Conservation (phyloP, 2,888 invertebrate genomes). For the Drosophila ustulata region DNA sequence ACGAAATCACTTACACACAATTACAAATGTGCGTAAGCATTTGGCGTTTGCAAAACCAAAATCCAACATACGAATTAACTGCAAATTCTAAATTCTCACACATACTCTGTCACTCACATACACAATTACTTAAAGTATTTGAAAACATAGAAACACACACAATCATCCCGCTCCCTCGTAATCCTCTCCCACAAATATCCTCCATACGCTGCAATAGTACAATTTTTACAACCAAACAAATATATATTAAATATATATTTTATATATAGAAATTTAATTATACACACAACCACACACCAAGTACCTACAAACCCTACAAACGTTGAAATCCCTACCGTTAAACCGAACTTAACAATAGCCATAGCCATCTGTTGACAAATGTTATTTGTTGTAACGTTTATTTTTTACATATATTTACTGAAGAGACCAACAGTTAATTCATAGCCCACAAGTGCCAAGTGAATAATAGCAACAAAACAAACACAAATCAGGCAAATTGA, state of each 20-base stretch:
- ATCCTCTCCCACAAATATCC: slow-evolving; percentile 66
- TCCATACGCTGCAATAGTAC: slow-evolving; percentile 85
- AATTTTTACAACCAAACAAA: slow-evolving; percentile 82
- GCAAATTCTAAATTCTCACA: slow-evolving; percentile 69
- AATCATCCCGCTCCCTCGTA: slow-evolving; percentile 12
- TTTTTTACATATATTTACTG: slow-evolving; percentile 24
- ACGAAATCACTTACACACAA: slow-evolving; percentile 45
- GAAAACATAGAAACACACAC: slow-evolving; percentile 68
- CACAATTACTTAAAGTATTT: slow-evolving; percentile 81
- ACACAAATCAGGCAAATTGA: slow-evolving; percentile 53
- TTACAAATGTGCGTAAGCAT: slow-evolving; percentile 37
- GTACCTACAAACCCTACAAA: slow-evolving; percentile 76
- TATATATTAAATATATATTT: slow-evolving; percentile 83
- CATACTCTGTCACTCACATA: slow-evolving; percentile 44
- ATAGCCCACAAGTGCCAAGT: slow-evolving; percentile 62
- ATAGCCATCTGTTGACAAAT: slow-evolving; percentile 73
- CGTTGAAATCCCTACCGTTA: slow-evolving; percentile 51
- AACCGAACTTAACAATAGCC: slow-evolving; percentile 63
- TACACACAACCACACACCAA: slow-evolving; percentile 81
- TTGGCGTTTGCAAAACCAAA: slow-evolving; percentile 49
- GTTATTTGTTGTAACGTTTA: slow-evolving; percentile 69
- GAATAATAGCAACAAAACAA: slow-evolving; percentile 41
- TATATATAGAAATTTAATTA: slow-evolving; percentile 83
- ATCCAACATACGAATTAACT: slow-evolving; percentile 72
- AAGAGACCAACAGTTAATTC: slow-evolving; percentile 69